Evolutionary conservation across 2,888 invertebrate species (phyloP).

Genomic region (Agonum fuliginosum): DNA sequence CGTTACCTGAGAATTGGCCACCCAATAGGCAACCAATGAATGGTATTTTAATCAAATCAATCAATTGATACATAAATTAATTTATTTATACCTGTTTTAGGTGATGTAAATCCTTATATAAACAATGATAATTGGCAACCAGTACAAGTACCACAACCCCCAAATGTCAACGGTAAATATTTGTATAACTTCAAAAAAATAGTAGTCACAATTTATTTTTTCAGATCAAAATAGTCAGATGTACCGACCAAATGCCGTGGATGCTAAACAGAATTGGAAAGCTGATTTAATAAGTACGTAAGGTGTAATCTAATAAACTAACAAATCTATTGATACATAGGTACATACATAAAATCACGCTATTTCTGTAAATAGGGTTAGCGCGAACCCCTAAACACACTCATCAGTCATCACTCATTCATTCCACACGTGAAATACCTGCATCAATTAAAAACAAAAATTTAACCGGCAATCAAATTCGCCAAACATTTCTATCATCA

Average conservation of each 20-base stretch:
- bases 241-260: constrained; percentile 27
- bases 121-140: constrained; percentile 57
- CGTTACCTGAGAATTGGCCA: constrained; percentile 60
- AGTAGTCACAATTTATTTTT: not conserved
- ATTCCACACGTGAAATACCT: too few species aligned
- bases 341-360: too few species aligned
- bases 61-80: constrained; percentile 6
- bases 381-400: too few species aligned
- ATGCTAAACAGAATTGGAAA: constrained; percentile 54
- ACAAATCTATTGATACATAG: not conserved
- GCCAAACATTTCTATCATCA: too few species aligned
- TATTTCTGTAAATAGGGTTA: too few species aligned
- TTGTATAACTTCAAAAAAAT: not conserved
- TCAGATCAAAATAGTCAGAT: constrained; percentile 47
- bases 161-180: constrained; percentile 48
- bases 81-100: constrained; percentile 24
- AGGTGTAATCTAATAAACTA: not conserved
- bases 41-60: constrained; percentile 48
- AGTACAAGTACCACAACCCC: constrained; percentile 48
- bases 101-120: constrained; percentile 48
- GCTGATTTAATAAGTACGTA: constrained; percentile 54
- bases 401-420: too few species aligned
- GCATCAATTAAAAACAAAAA: too few species aligned
- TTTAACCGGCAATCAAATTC: too few species aligned
- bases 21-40: constrained; percentile 36